Evolutionary conservation across 2,113 vertebrate genomes (phyloP).

Genomic region (Cyrtonyx montezumae): DNA sequence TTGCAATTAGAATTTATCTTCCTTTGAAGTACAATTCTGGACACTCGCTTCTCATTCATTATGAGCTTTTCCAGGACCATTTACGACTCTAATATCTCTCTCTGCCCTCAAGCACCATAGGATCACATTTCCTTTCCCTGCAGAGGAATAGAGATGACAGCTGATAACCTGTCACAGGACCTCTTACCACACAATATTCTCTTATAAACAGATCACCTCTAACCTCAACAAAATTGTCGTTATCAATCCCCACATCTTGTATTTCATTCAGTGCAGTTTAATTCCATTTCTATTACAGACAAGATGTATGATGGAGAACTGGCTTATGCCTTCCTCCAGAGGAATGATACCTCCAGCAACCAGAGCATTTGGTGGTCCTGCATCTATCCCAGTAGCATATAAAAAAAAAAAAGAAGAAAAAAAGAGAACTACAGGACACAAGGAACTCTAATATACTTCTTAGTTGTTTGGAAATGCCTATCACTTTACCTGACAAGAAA

Average conservation of each 20-base stretch:
- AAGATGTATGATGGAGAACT: neutral
- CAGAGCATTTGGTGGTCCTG: neutral
- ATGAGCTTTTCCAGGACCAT: constrained; percentile 60
- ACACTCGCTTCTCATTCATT: constrained; percentile 60
- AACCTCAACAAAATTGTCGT: neutral
- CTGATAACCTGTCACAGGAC: neutral
- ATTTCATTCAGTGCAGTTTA: neutral
- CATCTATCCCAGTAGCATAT: neutral
- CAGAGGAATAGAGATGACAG: constrained; percentile 29
- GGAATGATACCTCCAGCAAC: neutral
- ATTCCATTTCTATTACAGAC: neutral
- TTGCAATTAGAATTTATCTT: constrained; percentile 63
- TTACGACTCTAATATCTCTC: constrained; percentile 22
- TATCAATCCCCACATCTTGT: neutral
- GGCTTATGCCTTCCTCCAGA: neutral
- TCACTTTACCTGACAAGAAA: neutral
- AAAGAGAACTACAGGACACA: neutral
- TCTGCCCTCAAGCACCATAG: neutral
- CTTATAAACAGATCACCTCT: neutral
- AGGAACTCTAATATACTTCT: neutral
- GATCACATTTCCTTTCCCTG: constrained; percentile 35
- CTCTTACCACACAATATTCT: neutral
- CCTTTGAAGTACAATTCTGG: constrained; percentile 62
- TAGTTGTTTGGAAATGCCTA: too few relatives aligned
- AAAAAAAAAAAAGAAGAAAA: too few relatives aligned